Base-by-base conservation (phyloP, 2,797 vertebrate genomes). In the Carduelis carduelis region DNA sequence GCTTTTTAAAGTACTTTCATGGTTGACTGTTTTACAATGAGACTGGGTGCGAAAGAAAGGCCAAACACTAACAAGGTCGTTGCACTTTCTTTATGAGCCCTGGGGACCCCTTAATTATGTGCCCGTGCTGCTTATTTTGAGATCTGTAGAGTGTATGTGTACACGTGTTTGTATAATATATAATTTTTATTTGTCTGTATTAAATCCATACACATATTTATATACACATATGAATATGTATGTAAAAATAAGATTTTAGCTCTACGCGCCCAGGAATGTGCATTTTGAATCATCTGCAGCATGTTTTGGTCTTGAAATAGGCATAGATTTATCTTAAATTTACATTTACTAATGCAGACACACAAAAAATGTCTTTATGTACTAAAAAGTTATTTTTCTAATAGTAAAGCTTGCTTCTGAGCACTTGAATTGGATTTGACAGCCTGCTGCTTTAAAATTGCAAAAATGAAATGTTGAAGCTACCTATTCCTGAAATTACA, bases 1-100 rank as follows among this genome's bases (percentile, higher is more conserved):
- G 57, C 90, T 96, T 97, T 96, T 92, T 91, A 94, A 88, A 86
- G 52, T 95, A 95, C 82, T 91, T 93, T 97, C 93, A 79, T 97
- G 96, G 87, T 89, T 95, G 95, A 95, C 87, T 94, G 59, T 96
- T 95, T 96, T 92, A 90, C 94, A 96, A 79, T 85, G 76, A 93
- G 83, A 70, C 88, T 93, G 61, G 59, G 90, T 94, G 80, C 59
- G 76, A 97, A 94, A 94, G 92, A 93, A 94, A 96, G 96, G 94
- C 90, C 91, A 93, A 96, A 96, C 55, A 88, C 91, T 90, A 87
- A 94, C 83, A 94, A 93, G 95, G 86, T 89, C 74, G 44, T 95
- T 95, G 82, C 57, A 87, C 94, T 93, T 95, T 97, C 94, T 96
- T 96, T 95, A 92, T 97, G 96, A 91, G 89, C 91, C 87, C 32